Base-by-base conservation (phyloP, 2,888 invertebrate species). In the Monoplex corrugatus region DNA sequence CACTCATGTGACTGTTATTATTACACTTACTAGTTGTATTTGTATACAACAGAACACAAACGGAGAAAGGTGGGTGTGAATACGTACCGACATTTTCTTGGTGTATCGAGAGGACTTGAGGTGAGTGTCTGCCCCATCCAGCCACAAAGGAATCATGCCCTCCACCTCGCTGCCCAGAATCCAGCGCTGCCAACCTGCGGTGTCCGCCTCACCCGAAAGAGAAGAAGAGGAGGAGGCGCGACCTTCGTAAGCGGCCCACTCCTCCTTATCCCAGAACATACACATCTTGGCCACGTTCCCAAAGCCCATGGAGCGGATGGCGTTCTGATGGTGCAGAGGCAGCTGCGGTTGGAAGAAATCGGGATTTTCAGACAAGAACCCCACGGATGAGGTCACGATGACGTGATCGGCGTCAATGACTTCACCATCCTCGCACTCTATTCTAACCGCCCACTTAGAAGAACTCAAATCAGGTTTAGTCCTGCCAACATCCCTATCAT, bases 281-380 rank as follows among this genome's bases (percentile, higher is more conserved):
- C 82, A 63, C 44, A 88, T 63, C 44, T 88, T 88, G 88, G 88
- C 83, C 82, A 88, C 82, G 88, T 68, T 83, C 1, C 88, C 88
- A 57, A 88, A 88, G 16, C 88, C 88, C 88, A 88, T 83, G 83
- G 44, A 35, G 23, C 57, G n/a, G 5, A 88, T n/a, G 28, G 88
- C 88, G 8, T 44, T 16, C 35, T 32, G 68, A 28, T 88, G 88
- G 43, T 44, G 10, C 0, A 1, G 32, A 10, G 83, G 80, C 40
- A 88, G 43, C 35, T 2, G 23, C 0, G 88, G 88, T 35, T 72
- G 32, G 45, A 88, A 83, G 43, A 88, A 83, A 43, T 68, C n/a
- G 6, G 82, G 50, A 10, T 83, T 50, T 43, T 13, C n/a, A 23
- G 38, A 28, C 83, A 88, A 40, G 80, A 68, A 88, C 8, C 88